Base-by-base conservation (phyloP, 2,888 invertebrate genomes). In the Phymatocera aterrima region DNA sequence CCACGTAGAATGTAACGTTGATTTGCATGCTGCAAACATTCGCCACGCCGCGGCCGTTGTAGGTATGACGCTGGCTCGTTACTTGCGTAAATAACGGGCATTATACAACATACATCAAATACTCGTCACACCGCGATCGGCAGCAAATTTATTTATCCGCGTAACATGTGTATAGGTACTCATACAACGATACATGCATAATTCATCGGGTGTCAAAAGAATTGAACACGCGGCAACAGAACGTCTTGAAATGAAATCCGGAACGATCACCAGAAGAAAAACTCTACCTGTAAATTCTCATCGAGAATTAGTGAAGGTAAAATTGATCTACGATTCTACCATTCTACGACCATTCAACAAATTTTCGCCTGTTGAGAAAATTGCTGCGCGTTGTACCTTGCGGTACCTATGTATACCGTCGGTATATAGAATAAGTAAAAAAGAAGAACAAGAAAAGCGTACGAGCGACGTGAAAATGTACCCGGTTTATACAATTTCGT, bases 11-110 rank as follows among this genome's bases (percentile, higher is more conserved):
- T 51, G 51, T 51, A 18, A 24, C 72, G 31, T 51, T 18, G 43
- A 72, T 48, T 72, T 72, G 70, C 48, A 68, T 68, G 68, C 68
- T 68, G 43, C 68, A 68, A 68, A 68, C 68, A 68, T 68, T 64
- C 64, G 64, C n/a, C n/a, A n/a, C n/a, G n/a, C n/a, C 34, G 64
- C 10, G n/a, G 37, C 37, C 34, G 64, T 37, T 34, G 37, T 64
- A n/a, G n/a, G n/a, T n/a, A 64, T 64, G 64, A 68, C 68, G 68
- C 15, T 46, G 68, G 68, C 46, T 68, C 68, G 46, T 68, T 68
- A 68, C 68, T 43, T 68, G 68, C 68, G 68, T 68, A 68, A 68
- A 68, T 68, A 46, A 68, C 68, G 68, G 68, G n/a, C 68, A 68
- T 68, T 46, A 28, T 46, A 46, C 15, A 15, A 28, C 68, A 68